A percentile compares a stretch with the other conserved stretches of the same genome.
phyloP scores from a whole-genome alignment of 2,113 vertebrate genomes.

The Megaceryle maxima region DNA sequence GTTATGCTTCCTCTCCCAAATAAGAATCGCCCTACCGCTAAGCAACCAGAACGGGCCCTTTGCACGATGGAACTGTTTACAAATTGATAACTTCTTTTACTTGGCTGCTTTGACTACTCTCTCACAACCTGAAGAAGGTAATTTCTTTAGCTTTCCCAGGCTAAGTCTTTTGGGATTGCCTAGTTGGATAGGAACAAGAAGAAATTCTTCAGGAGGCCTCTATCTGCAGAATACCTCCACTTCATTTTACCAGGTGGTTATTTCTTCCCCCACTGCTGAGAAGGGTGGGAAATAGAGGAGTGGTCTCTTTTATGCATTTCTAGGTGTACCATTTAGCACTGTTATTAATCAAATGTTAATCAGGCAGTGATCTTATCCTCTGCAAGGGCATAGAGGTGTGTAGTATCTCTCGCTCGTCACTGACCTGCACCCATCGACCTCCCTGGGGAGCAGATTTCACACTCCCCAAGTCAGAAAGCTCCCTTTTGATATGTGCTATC shows the following conservation, averaged over 20 bases:
- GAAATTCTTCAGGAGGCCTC: neutral
- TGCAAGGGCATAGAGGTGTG: neutral
- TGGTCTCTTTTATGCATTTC: neutral
- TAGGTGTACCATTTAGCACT: neutral
- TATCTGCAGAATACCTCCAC: neutral
- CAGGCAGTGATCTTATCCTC: neutral
- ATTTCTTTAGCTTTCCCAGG: neutral
- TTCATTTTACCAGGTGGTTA: neutral
- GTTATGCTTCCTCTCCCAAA: constrained; percentile 2
- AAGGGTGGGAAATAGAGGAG: neutral
- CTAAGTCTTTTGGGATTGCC: neutral
- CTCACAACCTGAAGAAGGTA: neutral
- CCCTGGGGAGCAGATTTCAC: neutral
- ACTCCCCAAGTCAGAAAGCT: neutral
- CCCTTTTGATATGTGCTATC: neutral
- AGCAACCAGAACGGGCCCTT: neutral
- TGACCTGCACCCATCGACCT: neutral
- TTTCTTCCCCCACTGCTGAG: fast-evolving
- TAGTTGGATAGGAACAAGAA: neutral
- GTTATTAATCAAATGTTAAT: neutral
- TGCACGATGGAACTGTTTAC: constrained; percentile 15
- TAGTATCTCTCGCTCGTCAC: fast-evolving
- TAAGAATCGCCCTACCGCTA: neutral
- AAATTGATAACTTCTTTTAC: constrained; percentile 15
- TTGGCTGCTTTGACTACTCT: neutral